These are phyloP conservation scores for Dolichopus griseipennis DNA, from an alignment of 2,888 invertebrate genomes.

Conservation along the genomic window DNA sequence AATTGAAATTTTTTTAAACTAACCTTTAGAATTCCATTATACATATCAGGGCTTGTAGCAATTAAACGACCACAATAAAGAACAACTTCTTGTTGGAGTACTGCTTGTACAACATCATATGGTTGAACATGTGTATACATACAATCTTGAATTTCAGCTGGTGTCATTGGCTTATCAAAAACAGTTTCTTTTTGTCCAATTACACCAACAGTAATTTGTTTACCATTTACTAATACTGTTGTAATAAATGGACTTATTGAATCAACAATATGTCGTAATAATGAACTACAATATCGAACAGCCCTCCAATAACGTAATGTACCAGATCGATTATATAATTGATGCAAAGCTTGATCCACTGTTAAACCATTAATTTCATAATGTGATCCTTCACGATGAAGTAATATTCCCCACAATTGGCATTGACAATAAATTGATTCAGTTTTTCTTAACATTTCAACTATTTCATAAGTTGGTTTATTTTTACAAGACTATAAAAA, in stretches of 20 bases:
- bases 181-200: slow-evolving; percentile 90
- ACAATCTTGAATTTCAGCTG: slow-evolving; percentile 85
- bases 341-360: slow-evolving; percentile 61
- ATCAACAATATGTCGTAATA: slow-evolving; percentile 90
- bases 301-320: slow-evolving; percentile 82
- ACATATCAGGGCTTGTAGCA: slow-evolving; percentile 86
- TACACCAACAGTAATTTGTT: slow-evolving; percentile 90
- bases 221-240: slow-evolving; percentile 93
- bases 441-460: slow-evolving; percentile 58
- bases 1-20: background rate
- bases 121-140: slow-evolving; percentile 86
- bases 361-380: slow-evolving; percentile 59
- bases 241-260: slow-evolving; percentile 98
- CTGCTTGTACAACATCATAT: slow-evolving; percentile 69
- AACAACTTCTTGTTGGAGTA: slow-evolving; percentile 68
- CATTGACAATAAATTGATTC: slow-evolving; percentile 70
- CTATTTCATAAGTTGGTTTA: slow-evolving; percentile 64
- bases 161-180: slow-evolving; percentile 97
- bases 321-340: slow-evolving; percentile 75
- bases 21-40: slow-evolving; percentile 87
- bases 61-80: slow-evolving; percentile 90
- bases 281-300: slow-evolving; percentile 89
- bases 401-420: slow-evolving; percentile 73
- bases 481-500: slow-evolving; percentile 49
- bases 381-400: slow-evolving; percentile 70